Conservation (phyloP, 2,797 vertebrate genomes). For the Parambassis ranga region DNA sequence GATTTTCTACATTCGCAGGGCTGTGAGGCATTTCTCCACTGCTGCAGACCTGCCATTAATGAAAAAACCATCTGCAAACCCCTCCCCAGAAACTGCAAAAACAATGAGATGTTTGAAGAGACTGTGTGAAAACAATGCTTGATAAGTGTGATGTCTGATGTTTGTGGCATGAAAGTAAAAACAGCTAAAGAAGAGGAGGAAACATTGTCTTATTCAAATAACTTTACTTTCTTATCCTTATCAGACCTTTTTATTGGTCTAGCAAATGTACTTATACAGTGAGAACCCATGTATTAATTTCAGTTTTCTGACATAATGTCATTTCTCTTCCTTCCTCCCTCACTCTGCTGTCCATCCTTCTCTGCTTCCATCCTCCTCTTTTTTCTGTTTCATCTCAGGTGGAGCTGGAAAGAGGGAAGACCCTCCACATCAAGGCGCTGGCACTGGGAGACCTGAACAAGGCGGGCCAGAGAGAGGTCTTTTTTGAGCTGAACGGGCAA, state of each 20-base stretch:
- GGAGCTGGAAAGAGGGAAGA: conserved; percentile 93
- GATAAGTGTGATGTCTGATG: too few species aligned
- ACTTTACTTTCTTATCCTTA: conserved; percentile 15
- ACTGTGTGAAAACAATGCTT: too few species aligned
- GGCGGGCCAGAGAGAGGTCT: conserved; percentile 93
- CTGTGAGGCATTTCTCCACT: too few species aligned
- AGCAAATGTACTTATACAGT: conserved; percentile 20
- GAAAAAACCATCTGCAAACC: too few species aligned
- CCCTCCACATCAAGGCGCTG: conserved; percentile 93
- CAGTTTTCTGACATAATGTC: conserved; percentile 17
- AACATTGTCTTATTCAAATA: conserved; percentile 19
- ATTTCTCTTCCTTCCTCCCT: conserved; percentile 4
- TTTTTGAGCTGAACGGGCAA: conserved; percentile 96
- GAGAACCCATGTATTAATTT: conserved; percentile 22
- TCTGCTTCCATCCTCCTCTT: neutral
- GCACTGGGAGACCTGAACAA: conserved; percentile 92
- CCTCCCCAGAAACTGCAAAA: too few species aligned
- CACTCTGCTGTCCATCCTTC: neutral
- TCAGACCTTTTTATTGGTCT: conserved; percentile 22
- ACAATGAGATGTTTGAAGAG: too few species aligned
- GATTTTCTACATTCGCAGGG: too few species aligned
- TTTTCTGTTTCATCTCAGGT: conserved; percentile 77
- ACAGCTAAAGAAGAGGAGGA: conserved; percentile 3
- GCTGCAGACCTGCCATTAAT: too few species aligned
- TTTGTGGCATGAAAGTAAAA: neutral